Percentiles rank a stretch among this genome's conserved stretches.
Evolutionary conservation across 2,888 invertebrate genomes (phyloP).

Genomic region (Epinotia brunnichana): DNA sequence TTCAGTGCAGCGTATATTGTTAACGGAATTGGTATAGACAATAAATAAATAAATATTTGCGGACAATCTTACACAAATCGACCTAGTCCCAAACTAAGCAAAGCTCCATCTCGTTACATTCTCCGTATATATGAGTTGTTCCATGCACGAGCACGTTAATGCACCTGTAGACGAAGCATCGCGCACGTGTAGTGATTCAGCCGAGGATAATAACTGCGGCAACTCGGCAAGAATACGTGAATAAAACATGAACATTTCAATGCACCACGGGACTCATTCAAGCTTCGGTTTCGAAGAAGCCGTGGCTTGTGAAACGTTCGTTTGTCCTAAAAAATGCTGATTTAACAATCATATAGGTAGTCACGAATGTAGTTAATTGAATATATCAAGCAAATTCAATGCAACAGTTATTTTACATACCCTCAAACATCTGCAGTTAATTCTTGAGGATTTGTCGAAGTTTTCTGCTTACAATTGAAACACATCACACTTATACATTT

Average conservation of each 20-base stretch:
- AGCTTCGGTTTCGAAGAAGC: background rate
- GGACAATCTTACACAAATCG: too few relatives aligned
- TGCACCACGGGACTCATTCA: conserved; percentile 13
- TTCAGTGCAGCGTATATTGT: too few relatives aligned
- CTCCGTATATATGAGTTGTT: background rate
- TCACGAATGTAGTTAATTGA: background rate
- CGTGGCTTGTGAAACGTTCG: background rate
- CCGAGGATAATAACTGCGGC: background rate
- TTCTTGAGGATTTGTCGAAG: background rate
- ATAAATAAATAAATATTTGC: too few relatives aligned
- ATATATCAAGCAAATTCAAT: background rate
- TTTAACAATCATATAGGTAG: background rate
- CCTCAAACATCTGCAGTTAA: background rate
- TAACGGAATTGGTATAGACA: too few relatives aligned
- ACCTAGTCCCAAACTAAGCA: too few relatives aligned
- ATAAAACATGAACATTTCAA: conserved; percentile 23
- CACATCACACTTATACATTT: too few relatives aligned
- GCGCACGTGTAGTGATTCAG: conserved; percentile 19
- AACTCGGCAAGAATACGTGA: background rate
- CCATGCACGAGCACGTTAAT: background rate
- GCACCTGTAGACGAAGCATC: conserved; percentile 4
- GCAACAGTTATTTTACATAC: background rate
- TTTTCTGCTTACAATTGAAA: background rate
- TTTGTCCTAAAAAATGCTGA: background rate
- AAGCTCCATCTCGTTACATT: background rate